Evolutionary conservation across 2,797 vertebrate species (phyloP).

Genomic region (Myotis daubentonii): DNA sequence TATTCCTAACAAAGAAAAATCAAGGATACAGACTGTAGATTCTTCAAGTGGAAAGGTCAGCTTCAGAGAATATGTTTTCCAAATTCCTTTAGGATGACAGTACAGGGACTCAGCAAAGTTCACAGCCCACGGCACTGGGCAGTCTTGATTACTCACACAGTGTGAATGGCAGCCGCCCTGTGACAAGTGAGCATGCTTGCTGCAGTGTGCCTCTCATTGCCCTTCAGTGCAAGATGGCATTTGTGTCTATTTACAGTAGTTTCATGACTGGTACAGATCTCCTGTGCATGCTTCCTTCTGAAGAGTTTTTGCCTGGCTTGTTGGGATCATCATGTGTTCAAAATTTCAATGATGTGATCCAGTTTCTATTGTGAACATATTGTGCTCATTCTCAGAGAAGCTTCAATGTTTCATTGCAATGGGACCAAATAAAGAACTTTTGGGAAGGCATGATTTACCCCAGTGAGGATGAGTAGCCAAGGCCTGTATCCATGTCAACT

Average conservation of each 20-base stretch:
- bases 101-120: neutral
- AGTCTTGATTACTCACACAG: neutral
- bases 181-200: neutral
- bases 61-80: neutral
- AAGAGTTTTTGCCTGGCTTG: neutral
- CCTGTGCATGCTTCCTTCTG: neutral
- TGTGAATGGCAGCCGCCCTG: neutral
- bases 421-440: neutral
- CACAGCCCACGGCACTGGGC: neutral
- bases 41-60: neutral
- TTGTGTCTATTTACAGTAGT: neutral
- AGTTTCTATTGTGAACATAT: neutral
- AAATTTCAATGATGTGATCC: neutral
- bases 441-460: neutral
- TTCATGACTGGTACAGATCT: neutral
- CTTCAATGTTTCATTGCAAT: neutral
- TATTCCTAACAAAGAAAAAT: conserved; percentile 19
- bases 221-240: neutral
- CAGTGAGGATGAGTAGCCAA: neutral
- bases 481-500: neutral
- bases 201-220: neutral
- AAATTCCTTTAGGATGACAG: neutral
- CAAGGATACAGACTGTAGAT: neutral
- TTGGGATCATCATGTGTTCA: neutral
- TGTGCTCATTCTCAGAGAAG: neutral